A percentile compares a stretch with the other conserved stretches of the same genome.
Conservation (phyloP, 2,113 vertebrate species). For the Ia io region DNA sequence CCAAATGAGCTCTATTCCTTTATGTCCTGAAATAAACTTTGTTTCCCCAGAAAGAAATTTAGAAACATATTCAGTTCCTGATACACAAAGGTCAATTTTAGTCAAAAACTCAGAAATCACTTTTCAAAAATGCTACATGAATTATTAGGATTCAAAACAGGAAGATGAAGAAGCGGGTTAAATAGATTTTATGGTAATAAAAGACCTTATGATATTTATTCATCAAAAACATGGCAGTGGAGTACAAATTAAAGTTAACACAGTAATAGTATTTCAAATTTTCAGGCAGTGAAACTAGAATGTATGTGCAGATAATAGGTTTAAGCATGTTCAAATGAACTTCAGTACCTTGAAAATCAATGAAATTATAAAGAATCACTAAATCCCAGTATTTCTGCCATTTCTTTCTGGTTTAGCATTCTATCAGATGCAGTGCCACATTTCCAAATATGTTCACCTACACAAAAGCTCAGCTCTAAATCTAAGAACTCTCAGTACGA, state of each 20-base stretch:
- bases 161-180: neutral
- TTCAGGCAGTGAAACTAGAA: conserved; percentile 22
- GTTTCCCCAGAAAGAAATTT: neutral
- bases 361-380: neutral
- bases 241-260: conserved; percentile 24
- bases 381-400: neutral
- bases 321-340: conserved; percentile 39
- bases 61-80: neutral
- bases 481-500: neutral
- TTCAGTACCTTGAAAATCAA: conserved; percentile 28
- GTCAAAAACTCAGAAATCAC: neutral
- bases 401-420: conserved; percentile 25
- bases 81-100: neutral
- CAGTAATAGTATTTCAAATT: conserved; percentile 18
- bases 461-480: neutral
- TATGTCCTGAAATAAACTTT: neutral
- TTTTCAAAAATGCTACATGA: conserved; percentile 3
- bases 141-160: conserved; percentile 4
- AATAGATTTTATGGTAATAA: conserved; percentile 18
- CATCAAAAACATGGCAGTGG: neutral
- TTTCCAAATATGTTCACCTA: conserved; percentile 18
- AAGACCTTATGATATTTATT: conserved; percentile 17
- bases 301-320: neutral
- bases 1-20: neutral
- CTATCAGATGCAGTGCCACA: neutral